Evolutionary conservation across 2,797 vertebrate genomes (phyloP), one percentile per base, ranked within the genome.

Genomic region (Premnoplex brunnescens): DNA sequence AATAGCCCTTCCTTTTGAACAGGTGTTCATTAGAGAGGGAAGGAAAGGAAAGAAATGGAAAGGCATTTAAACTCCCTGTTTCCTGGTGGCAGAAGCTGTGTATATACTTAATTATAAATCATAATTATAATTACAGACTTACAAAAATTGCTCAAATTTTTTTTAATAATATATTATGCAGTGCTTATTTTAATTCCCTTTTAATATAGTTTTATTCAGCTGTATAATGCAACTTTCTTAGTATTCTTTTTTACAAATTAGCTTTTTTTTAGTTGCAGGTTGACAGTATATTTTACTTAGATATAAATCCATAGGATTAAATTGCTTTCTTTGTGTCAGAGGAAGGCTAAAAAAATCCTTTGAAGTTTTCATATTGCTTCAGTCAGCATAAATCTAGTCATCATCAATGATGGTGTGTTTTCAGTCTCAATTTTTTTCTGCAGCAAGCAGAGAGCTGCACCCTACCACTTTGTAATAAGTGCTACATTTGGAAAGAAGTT

Each of bases 1-100:
- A 93, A 90, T 95, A 97, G 92, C 80, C 80, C 74, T 97, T 97
- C 94, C 95, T 94, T 94, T 96, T 24, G 2, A 81, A 43, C 94
- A 96, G 94, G 96, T 96, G 89, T 91, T 95, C 75, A 41, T 41
- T 84, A 58, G 62, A 69, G 76, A 81, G 89, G 72, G 75, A 69
- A 94, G 86, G 76, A 46, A 85, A 89, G 73, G 62, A 77, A 87
- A 86, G 92, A 34, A 92, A 85, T 91, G 90, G 81, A 85, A 92
- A 85, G 66, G 48, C 54, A 39, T 88, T 96, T 95, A 84, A 78
- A 87, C 63, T 71, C 73, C 27, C n/a, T 86, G 55, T 76, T 78
- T 84, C 82, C 76, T 79, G 51, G 43, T 69, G 37, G 17, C n/a
- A 73, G 14, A 12, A 75, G 24, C 46, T 52, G 7, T 60, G 6